A percentile compares a stretch with the other conserved stretches of the same genome.
Evolutionary conservation across 2,113 vertebrate genomes (phyloP).

Genomic region (Sylvia atricapilla): DNA sequence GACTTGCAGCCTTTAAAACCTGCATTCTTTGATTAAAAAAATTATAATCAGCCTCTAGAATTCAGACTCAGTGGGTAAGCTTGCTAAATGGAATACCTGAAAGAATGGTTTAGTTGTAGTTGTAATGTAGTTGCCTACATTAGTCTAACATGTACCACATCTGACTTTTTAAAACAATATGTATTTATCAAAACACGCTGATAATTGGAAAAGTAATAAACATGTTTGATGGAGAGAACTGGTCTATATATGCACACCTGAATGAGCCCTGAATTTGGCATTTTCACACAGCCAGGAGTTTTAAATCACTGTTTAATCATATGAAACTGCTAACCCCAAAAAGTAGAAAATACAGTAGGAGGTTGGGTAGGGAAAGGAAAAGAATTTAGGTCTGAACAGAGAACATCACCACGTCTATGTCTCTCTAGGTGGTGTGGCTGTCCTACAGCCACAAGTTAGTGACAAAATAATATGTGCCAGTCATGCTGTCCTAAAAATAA

Average conservation of each 20-base stretch:
- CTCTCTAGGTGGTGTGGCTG: background rate
- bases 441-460: background rate
- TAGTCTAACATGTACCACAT: background rate
- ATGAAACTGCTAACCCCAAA: background rate
- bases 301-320: background rate
- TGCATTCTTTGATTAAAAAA: background rate
- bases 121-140: background rate
- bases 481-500: background rate
- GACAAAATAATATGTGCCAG: background rate
- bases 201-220: background rate
- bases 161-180: background rate
- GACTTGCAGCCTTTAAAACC: background rate
- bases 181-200: background rate
- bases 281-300: background rate
- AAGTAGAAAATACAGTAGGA: background rate
- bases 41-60: background rate
- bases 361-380: background rate
- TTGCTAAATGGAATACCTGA: background rate
- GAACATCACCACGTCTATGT: rapidly evolving
- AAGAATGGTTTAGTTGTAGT: background rate
- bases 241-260: background rate
- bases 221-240: background rate
- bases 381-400: background rate
- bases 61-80: background rate
- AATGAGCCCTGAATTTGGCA: background rate